Base-by-base conservation (phyloP, 2,888 invertebrate genomes). In the Spodoptera picta region DNA sequence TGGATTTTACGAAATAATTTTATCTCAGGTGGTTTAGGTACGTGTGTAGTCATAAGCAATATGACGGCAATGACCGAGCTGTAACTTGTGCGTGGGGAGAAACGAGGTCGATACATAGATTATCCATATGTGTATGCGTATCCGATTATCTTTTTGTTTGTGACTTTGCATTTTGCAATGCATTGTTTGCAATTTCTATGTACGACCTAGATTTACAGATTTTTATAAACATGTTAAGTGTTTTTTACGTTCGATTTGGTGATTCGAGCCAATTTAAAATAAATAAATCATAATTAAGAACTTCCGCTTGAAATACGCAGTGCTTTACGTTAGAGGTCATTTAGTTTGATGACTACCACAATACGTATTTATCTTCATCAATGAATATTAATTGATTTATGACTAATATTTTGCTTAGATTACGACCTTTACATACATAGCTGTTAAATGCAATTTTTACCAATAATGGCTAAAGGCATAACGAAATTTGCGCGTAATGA, bases 61-160 rank as follows among this genome's bases (percentile, higher is more conserved):
- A 81, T 77, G 79, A 84, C 86, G 89, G 89, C 91, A 92, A 91
- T 92, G 91, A 90, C 90, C 91, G 89, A 84, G 81, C 84, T 81
- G 71, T 77, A 83, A 83, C 76, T 75, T 67, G 73, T 83, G 90
- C 86, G 92, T 92, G 86, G 92, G 93, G 67, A 71, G 84, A 80
- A 87, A 85, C 87, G 89, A 92, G 92, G 93, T 83, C 89, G 84
- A 84, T 84, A 84, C 84, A 85, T 86, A 84, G 82, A 83, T 84
- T 84, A 82, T 80, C 74, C 80, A 77, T 84, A 83, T 76, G 81
- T 81, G 79, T 83, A 84, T 82, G 80, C 77, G 71, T 83, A 83
- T 85, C 81, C 82, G 85, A 75, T 79, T 77, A 74, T 82, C 65
- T 73, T 86, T 88, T 90, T 85, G 84, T 86, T 84, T 85, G 85